phyloP scores from a whole-genome alignment of 2,113 vertebrate genomes.

The Cheilinus undulatus region DNA sequence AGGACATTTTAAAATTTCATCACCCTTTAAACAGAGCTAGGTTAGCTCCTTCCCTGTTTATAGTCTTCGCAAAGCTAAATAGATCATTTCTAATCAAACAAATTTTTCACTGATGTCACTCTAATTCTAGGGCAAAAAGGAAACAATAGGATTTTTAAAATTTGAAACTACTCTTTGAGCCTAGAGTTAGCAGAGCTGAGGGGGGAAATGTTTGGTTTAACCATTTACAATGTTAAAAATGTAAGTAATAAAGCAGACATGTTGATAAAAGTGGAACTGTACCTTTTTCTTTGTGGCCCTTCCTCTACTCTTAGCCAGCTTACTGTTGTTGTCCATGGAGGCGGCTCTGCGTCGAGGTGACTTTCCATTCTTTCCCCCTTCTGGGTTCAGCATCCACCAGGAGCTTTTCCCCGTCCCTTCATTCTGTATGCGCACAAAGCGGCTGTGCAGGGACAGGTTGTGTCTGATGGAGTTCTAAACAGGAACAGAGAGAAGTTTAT shows the following conservation, averaged over 20 bases:
- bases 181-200: not conserved
- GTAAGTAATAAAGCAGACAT: not conserved
- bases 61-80: no score
- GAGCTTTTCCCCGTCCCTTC: slow-evolving; percentile 99
- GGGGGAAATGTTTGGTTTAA: not conserved
- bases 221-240: not conserved
- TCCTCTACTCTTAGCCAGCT: slow-evolving; percentile 94
- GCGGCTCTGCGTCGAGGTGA: slow-evolving; percentile 94
- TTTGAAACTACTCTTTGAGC: no score
- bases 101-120: no score
- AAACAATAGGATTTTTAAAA: no score
- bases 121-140: no score
- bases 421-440: slow-evolving; percentile 97
- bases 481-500: not conserved
- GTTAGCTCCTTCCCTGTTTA: no score
- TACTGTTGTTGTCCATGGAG: slow-evolving; percentile 99
- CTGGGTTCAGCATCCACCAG: slow-evolving; percentile 99
- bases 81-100: no score
- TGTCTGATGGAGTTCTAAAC: slow-evolving; percentile 98
- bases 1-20: no score
- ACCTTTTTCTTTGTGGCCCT: slow-evolving; percentile 97
- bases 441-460: slow-evolving; percentile 97
- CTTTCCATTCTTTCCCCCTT: slow-evolving; percentile 96
- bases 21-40: no score
- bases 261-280: not conserved